Base-by-base conservation (phyloP, 1,140 invertebrate species). In the Stenopsyche tienmushanensis region DNA sequence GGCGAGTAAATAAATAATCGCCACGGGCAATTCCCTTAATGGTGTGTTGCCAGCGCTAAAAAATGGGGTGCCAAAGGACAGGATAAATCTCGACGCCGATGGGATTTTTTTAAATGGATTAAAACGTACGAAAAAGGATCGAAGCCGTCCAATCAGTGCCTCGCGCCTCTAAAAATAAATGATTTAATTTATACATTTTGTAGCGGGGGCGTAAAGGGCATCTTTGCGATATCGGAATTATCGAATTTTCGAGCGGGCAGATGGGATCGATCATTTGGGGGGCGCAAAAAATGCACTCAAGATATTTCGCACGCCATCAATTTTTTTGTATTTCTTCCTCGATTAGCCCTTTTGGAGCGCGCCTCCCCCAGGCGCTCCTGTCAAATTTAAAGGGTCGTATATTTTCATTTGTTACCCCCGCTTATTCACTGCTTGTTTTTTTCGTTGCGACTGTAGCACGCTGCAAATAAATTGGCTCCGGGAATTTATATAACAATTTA, bases 1-100 rank as follows among this genome's bases (percentile, higher is more conserved):
- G n/a, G 54, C 8, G 42, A 41, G 57, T 60, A 60, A 47, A 60
- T 60, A 60, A 60, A 60, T 60, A 60, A 60, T 60, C 57, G 57
- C 57, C 57, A 29, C 57, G 57, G 62, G 53, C 66, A 68, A 68
- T 68, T 64, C 66, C 66, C 66, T 54, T 68, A 68, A 68, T 68
- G 66, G 66, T 62, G 66, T 62, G 66, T 68, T 68, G 62, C 62
- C 66, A 21, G 62, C 66, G 66, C 53, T 68, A 69, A 65, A 69
- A 69, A 69, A 69, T 69, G 53, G 67, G 67, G 67, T 66, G 67
- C 63, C 52, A 65, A 65, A 65, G 64, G 63, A 55, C 63, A 44
- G 59, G 67, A 69, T 69, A 69, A 69, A 69, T 69, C 63, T 55
- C 59, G 53, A 39, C 45, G 26, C 64, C 39, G 52, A 34, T 62